Evolutionary conservation across 1,140 invertebrate genomes (phyloP), one percentile per base, ranked within the genome.

Genomic region (Pseudachorutes palmiensis): DNA sequence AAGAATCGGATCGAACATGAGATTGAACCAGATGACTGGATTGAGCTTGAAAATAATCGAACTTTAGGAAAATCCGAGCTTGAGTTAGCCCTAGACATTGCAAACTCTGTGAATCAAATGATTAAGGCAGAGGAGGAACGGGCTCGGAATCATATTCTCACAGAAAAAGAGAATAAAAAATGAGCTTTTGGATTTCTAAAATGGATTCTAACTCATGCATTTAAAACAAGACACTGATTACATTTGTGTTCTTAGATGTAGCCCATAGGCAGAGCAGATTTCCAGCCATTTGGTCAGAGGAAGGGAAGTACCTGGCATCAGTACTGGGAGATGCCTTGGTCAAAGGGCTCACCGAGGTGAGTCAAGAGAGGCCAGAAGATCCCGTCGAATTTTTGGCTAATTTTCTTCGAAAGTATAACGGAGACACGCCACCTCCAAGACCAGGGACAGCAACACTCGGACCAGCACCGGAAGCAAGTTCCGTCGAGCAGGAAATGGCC

Each of bases 321-420:
- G 90, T 88, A 71, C 81, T 93, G 29, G 90, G 89, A 51, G 89
- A 92, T 82, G 90, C 90, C 55, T 81, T 93, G 64, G 88, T 92
- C 65, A 89, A 88, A 83, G 90, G 89, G 69, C 79, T 93, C 63
- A 89, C 89, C 26, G 88, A 92, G 81, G 87, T 93, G 51, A 89
- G 88, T 57, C 86, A 88, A 67, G 84, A 84, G 66, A 83, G 89
- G 69, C 91, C 90, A 5, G 62, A 29, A 14, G 89, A 92, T 79
- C 91, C 91, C 0, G 85, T 92, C 24, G 85, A 86, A 1, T 91
- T 89, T 76, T 80, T 93, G 22, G 89, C 89, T 3, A 87, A 85
- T 58, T 92, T 89, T 77, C 80, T 93, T 41, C 86, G 64, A 59
- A 61, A 28, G 14, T 73, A 73, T 33, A 51, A 62, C 3, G 28